These are phyloP conservation scores for Periplaneta americana DNA, from an alignment of 1,140 invertebrate genomes.

Conservation along the genomic window DNA sequence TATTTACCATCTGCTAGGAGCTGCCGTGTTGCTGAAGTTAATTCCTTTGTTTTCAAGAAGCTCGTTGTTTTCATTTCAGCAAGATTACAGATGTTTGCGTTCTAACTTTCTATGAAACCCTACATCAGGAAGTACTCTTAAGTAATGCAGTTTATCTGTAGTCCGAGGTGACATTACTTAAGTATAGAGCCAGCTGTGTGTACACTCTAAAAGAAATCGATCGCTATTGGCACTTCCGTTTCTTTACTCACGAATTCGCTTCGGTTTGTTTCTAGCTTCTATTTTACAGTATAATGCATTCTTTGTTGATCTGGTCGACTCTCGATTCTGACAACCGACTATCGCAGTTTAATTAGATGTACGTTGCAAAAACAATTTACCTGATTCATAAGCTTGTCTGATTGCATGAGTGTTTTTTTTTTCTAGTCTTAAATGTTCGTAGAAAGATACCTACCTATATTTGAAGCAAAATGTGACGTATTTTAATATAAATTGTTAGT, in stretches of 20 bases:
- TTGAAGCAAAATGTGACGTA: too few species aligned
- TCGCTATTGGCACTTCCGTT: not conserved
- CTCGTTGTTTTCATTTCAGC: not conserved
- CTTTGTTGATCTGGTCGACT: too few species aligned
- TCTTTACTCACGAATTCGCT: not conserved
- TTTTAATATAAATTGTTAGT: too few species aligned
- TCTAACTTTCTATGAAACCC: not conserved
- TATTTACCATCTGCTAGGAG: not conserved
- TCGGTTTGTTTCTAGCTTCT: too few species aligned
- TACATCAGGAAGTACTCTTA: not conserved
- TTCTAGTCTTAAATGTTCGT: too few species aligned
- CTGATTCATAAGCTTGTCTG: too few species aligned
- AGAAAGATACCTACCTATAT: too few species aligned
- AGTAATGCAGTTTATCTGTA: not conserved
- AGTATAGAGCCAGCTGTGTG: not conserved
- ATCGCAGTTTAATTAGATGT: too few species aligned
- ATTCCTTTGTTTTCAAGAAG: not conserved
- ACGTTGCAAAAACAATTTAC: too few species aligned
- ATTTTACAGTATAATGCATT: too few species aligned
- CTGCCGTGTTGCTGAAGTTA: not conserved
- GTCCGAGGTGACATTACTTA: not conserved
- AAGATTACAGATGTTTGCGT: not conserved
- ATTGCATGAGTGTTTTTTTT: too few species aligned
- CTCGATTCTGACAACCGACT: too few species aligned
- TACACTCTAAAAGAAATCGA: not conserved